Evolutionary conservation across 92 coral and sea anemone genomes (phyloP), one percentile per base, ranked within the genome.

Genomic region (Epizoanthus illoricatus): DNA sequence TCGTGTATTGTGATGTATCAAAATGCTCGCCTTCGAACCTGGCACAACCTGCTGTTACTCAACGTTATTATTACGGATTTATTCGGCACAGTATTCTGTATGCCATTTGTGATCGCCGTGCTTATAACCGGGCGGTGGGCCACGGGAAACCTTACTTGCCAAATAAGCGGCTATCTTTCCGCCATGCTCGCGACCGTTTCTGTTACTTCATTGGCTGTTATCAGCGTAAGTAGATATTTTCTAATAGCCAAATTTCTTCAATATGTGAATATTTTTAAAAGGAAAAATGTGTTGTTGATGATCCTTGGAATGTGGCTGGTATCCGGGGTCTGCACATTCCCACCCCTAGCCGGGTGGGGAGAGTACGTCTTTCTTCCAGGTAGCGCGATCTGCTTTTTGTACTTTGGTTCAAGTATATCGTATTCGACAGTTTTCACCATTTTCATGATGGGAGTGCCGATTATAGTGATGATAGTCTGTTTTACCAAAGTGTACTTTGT

Each of bases 261-360:
- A 73, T 91, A 91, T 79, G 80, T 91, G 85, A 86, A 10, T 61
- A 69, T 85, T 73, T 91, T 90, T 75, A 91, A 84, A 75, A 83
- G 74, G 81, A 84, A 69, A 84, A 89, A 85, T 52, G 73, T 90
- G 41, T 61, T 84, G 11, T 63, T 85, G 81, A 87, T 90, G 85
- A 74, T 88, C 41, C 58, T 76, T 19, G 83, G 79, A 33, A 90
- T 89, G 23, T 91, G 95, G 95, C 19, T 47, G 12, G 61, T 75
- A 17, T 85, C 92, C 7, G 59, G 75, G 13, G 3, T 81, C 11
- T 76, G 81, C 21, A 84, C 92, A 7, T 86, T 76, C 49, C 95
- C 95, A 39, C 95, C 95, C 5, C 49, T 91, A n/a, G 69, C 87
- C 0, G 95, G 95, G 43, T 89, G 95, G 89, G 95, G 95, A 16